Base-by-base conservation (phyloP, 2,797 vertebrate species). In the Phylloscopus collybita region DNA sequence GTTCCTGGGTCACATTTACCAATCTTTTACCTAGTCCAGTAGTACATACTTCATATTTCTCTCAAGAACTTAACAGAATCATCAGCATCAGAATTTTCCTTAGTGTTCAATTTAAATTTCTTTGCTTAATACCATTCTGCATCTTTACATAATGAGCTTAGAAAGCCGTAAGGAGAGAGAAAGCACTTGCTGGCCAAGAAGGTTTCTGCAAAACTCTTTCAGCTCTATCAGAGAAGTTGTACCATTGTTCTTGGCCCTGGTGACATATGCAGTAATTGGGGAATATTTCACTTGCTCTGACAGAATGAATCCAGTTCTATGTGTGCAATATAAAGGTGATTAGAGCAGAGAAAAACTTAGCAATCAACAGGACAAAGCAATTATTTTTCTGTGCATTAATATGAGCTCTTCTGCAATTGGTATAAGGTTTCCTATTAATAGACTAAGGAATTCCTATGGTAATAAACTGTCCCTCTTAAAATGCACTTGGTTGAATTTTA, bases 191-290 rank as follows among this genome's bases (percentile, higher is more conserved):
- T 96, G 40, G 38, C 36, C 82, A 88, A 94, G 50, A 56, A 94
- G 26, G 26, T 56, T 81, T 85, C 84, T 67, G 17, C 38, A 71
- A 71, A 93, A 20, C 6, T 54, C 16, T 57, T 70, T 88, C 36
- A 75, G 25, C 22, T 94, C 47, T 17, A 82, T 44, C 54, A 79
- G 47, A 91, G 71, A 80, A 80, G 50, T 76, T 67, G 16, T 22
- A 21, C 62, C 3, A 27, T 59, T 75, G 84, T 56, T 73, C 49
- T 51, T 60, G 62, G 70, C 10, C n/a, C 42, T 73, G 38, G 14
- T 82, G 87, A 92, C 29, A 92, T 16, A 49, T 22, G 38, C 26
- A 75, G 47, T 85, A 96, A 95, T 84, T 93, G 84, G 19, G n/a
- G 44, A 73, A 89, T 78, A 56, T 70, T 91, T 96, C 80, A 87